Evolutionary conservation across 1,140 invertebrate species (phyloP).

Genomic region (Drosophila athabasca): DNA sequence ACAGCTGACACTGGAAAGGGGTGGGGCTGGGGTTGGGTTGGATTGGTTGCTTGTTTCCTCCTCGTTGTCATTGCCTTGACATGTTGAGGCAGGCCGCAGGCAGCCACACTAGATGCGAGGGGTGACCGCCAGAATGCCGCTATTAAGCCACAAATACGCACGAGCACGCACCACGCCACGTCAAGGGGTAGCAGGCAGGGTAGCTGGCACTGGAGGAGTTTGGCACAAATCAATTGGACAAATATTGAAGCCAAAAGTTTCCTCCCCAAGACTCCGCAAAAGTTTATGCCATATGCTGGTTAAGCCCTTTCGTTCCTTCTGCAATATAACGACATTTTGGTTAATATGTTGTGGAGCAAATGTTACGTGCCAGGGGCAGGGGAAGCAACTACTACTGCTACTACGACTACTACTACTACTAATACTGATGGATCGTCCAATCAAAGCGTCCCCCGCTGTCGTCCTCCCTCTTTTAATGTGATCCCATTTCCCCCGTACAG

Average conservation of each 20-base stretch:
- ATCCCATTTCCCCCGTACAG: slow-evolving; percentile 1
- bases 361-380: not conserved
- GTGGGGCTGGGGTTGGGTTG: not conserved
- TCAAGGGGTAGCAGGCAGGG: slow-evolving; percentile 1
- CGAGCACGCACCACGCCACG: slow-evolving; percentile 22
- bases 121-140: slow-evolving; percentile 46
- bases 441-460: not conserved
- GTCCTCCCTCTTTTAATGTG: not conserved
- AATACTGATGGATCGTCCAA: slow-evolving; percentile 12
- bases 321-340: slow-evolving; percentile 45
- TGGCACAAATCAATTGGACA: slow-evolving; percentile 65
- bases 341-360: slow-evolving; percentile 37
- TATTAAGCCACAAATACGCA: slow-evolving; percentile 69
- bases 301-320: slow-evolving; percentile 14
- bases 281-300: slow-evolving; percentile 17
- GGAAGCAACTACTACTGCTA: not conserved
- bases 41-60: not conserved
- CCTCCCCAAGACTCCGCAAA: not conserved
- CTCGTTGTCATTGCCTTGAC: slow-evolving; percentile 51
- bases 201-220: slow-evolving; percentile 46
- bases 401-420: too few relatives aligned
- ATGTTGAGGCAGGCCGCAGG: slow-evolving; percentile 50
- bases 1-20: slow-evolving; percentile 55
- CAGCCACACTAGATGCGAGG: slow-evolving; percentile 6
- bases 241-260: slow-evolving; percentile 56